These are phyloP conservation scores for Enteromius radiatus DNA, from an alignment of 2,797 vertebrate species.

Conservation along the genomic window DNA sequence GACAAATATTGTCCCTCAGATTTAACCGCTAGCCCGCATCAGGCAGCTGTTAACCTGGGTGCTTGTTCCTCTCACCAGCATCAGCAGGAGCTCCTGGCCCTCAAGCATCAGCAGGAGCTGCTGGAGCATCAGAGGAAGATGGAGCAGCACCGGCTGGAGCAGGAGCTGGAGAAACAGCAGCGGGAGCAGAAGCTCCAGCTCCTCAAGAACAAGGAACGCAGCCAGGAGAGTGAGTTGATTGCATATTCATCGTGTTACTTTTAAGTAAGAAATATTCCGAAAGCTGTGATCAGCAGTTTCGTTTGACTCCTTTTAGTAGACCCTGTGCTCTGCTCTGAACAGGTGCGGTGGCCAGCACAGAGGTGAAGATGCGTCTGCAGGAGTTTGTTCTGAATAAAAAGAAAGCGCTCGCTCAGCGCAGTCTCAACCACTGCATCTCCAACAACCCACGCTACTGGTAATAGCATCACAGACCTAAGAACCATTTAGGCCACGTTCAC, in stretches of 20 bases:
- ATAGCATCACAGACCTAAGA: slow-evolving; percentile 63
- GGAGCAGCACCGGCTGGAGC: slow-evolving; percentile 91
- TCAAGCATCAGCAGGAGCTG: slow-evolving; percentile 95
- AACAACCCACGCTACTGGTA: slow-evolving; percentile 94
- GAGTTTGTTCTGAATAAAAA: slow-evolving; percentile 98
- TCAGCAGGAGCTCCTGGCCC: slow-evolving; percentile 91
- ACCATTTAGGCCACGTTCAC: not conserved
- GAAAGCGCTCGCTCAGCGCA: slow-evolving; percentile 93
- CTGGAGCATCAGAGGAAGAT: slow-evolving; percentile 95
- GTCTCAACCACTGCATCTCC: slow-evolving; percentile 93
- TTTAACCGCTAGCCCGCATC: not conserved
- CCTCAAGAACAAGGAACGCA: slow-evolving; percentile 96
- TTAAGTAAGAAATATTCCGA: not conserved
- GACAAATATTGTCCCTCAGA: not conserved
- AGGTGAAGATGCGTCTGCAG: slow-evolving; percentile 97
- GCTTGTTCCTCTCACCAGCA: slow-evolving; percentile 76
- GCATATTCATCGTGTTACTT: not conserved
- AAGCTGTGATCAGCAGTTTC: too few relatives aligned
- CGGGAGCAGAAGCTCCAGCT: slow-evolving; percentile 92
- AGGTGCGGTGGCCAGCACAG: slow-evolving; percentile 96
- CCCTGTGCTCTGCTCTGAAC: slow-evolving; percentile 8
- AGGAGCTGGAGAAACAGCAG: slow-evolving; percentile 94
- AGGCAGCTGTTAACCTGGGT: not conserved
- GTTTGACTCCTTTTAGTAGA: not conserved
- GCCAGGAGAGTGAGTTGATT: slow-evolving; percentile 91